Base-by-base conservation (phyloP, 2,888 invertebrate genomes). In the Aromia moschata region DNA sequence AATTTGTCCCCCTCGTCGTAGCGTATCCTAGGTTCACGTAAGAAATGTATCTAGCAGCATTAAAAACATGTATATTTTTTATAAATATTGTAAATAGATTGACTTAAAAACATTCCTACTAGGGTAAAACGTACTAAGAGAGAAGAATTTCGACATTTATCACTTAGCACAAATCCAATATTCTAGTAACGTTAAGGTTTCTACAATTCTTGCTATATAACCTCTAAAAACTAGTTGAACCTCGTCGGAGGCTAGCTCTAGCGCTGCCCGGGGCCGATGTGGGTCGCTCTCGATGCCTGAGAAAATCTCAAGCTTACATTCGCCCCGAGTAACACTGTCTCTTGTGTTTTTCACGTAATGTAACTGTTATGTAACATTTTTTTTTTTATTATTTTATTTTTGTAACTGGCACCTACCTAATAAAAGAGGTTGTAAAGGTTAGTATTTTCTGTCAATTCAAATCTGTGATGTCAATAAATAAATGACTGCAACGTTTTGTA, bases 361-460 rank as follows among this genome's bases (percentile, higher is more conserved):
- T 63, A 56, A 60, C 62, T 62, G 60, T 63, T 60, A 62, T 65
- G 54, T 64, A 59, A n/a, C n/a, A n/a, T n/a, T n/a, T n/a, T n/a
- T n/a, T 59, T 47, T 59, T 52, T 60, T 41, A 9, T 59, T 46
- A 58, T 55, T 60, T 45, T 64, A 60, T 58, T 41, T 55, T 58
- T 58, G 56, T 62, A 60, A 53, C 60, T 64, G 60, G 64, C 60
- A 65, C 65, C 58, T 69, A 62, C 66, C 65, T 69, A 68, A 69
- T 67, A 67, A 72, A 43, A 41, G 41, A 74, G 70, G 72, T 76
- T 77, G 74, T 77, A 75, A 73, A 70, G 69, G 72, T 76, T 76
- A 77, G 75, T 74, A 76, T 78, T 78, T 75, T 77, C 74, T 77
- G 79, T 79, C 79, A 79, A 79, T 79, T 79, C 71, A 74, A 77